Conservation (phyloP, 2,888 invertebrate species). For the Seira musarum region DNA sequence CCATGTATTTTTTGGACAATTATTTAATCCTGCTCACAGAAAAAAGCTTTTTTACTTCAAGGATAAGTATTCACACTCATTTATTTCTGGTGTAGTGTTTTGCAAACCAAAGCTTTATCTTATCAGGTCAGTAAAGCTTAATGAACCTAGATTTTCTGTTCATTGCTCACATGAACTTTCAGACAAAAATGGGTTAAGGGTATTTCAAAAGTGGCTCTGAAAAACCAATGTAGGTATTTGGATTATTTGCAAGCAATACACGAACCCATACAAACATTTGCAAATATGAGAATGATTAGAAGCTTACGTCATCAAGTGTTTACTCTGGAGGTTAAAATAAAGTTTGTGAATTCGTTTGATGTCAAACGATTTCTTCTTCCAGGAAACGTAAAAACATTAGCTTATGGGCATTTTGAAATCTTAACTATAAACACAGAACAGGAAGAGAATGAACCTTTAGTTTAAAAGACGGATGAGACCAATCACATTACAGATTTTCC, state of each 20-base stretch:
- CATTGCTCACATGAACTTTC: not conserved
- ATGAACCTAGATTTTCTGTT: not conserved
- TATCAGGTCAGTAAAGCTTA: not conserved
- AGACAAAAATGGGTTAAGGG: conserved; percentile 21
- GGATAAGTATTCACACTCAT: not conserved
- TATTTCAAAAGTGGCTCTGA: not conserved
- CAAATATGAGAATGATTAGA: not conserved
- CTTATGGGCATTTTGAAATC: not conserved
- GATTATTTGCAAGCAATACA: not conserved
- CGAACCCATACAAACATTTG: not conserved
- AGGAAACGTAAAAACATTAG: not conserved
- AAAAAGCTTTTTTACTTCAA: not conserved
- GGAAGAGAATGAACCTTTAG: not conserved
- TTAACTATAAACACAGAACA: not conserved
- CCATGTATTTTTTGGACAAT: not conserved
- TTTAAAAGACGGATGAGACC: not conserved
- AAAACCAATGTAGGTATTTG: not conserved
- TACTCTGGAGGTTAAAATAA: not conserved
- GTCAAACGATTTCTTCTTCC: not conserved
- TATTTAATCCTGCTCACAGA: not conserved
- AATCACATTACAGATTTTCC: not conserved
- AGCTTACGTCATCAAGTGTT: conserved; percentile 4
- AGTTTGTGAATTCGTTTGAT: not conserved
- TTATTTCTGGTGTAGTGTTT: not conserved
- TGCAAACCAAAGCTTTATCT: not conserved